Base-by-base conservation (phyloP, 1,140 invertebrate species). In the Cherax quadricarinatus region DNA sequence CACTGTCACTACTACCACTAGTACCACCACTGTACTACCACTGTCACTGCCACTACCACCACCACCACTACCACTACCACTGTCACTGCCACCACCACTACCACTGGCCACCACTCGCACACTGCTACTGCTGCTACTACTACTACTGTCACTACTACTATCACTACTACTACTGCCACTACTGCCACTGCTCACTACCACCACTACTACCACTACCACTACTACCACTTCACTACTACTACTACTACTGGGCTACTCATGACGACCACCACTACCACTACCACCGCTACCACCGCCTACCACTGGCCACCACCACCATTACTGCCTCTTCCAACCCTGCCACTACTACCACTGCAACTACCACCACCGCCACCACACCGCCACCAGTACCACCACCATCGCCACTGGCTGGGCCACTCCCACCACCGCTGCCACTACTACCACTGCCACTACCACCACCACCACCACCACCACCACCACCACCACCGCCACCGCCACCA, bases 141-240 rank as follows among this genome's bases (percentile, higher is more conserved):
- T 70, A n/a, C 66, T 70, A n/a, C 66, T 70, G 66, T n/a, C n/a
- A n/a, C 66, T 70, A n/a, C 66, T 70, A n/a, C 66, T 70, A n/a
- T n/a, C n/a, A n/a, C 66, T 70, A n/a, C 66, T 70, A n/a, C 66
- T 70, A n/a, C 66, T 70, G 66, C 66, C n/a, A n/a, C 66, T 70
- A n/a, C 66, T 70, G 66, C 66, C n/a, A n/a, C 66, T 70, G 66
- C n/a, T n/a, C n/a, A n/a, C n/a, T n/a, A n/a, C n/a, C n/a, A n/a
- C n/a, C n/a, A n/a, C n/a, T n/a, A n/a, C n/a, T n/a, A n/a, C n/a
- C n/a, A n/a, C n/a, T n/a, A n/a, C n/a, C n/a, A n/a, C n/a, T n/a
- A n/a, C n/a, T n/a, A n/a, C n/a, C n/a, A n/a, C n/a, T n/a, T n/a
- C n/a, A n/a, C n/a, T n/a, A n/a, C n/a, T n/a, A n/a, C n/a, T n/a